These are phyloP conservation scores for Drosophila arawakana DNA, from an alignment of 1,140 invertebrate genomes.

Conservation along the genomic window DNA sequence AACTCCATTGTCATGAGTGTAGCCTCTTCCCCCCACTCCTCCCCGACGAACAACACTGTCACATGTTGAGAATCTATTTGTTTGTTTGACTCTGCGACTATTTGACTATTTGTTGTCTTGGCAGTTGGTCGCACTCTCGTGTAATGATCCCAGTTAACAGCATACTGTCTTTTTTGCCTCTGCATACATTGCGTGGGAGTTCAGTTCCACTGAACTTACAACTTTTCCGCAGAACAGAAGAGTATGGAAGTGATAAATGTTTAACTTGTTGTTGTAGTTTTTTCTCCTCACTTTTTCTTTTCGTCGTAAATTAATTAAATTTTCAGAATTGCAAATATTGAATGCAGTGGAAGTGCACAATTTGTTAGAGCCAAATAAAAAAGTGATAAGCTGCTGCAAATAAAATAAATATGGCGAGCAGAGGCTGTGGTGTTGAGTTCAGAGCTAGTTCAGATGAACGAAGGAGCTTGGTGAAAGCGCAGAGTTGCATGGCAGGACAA, in stretches of 20 bases:
- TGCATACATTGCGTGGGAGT: conserved; percentile 65
- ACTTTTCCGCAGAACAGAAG: neutral
- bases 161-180: conserved; percentile 32
- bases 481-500: too few species aligned
- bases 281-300: conserved; percentile 52
- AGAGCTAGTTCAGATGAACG: too few species aligned
- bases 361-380: neutral
- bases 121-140: conserved; percentile 14
- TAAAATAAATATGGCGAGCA: too few species aligned
- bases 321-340: conserved; percentile 33
- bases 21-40: neutral
- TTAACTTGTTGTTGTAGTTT: conserved; percentile 24
- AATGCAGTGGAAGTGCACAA: neutral
- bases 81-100: conserved; percentile 50
- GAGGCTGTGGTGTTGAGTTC: too few species aligned
- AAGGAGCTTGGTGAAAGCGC: too few species aligned
- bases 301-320: conserved; percentile 14
- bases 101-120: conserved; percentile 25
- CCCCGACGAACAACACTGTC: neutral
- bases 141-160: conserved; percentile 34
- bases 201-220: conserved; percentile 30
- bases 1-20: conserved; percentile 59
- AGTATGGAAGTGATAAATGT: conserved; percentile 62
- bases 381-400: neutral
- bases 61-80: conserved; percentile 74